These are phyloP conservation scores for Picus viridis DNA, from an alignment of 2,797 vertebrate species.

Conservation along the genomic window DNA sequence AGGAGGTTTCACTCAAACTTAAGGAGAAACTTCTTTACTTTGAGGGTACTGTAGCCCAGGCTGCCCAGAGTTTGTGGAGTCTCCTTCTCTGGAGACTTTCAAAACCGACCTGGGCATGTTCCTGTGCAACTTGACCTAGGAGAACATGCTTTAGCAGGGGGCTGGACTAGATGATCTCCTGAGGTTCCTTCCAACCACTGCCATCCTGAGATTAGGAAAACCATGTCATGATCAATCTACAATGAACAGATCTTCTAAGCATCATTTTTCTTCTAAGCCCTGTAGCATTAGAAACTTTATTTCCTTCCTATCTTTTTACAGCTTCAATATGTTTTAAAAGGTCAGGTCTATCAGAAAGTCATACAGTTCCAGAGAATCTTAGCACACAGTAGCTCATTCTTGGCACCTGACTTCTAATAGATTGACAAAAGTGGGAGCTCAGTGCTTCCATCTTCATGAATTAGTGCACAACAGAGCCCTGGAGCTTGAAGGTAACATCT, in stretches of 20 bases:
- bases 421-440: background rate
- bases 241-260: background rate
- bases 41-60: no score
- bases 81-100: no score
- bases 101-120: no score
- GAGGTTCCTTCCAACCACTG: no score
- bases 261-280: background rate
- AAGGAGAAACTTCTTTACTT: no score
- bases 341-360: background rate
- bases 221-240: background rate
- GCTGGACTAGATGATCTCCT: no score
- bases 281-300: background rate
- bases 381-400: background rate
- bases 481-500: background rate
- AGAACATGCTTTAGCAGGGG: no score
- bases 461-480: accelerated
- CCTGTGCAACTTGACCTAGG: no score
- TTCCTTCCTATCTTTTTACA: background rate
- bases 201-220: background rate
- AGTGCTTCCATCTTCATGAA: background rate
- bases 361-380: background rate
- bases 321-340: no score
- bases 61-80: no score
- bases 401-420: background rate
- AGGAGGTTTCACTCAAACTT: no score